phyloP scores from a whole-genome alignment of 2,888 invertebrate genomes.

The Zaprionus obscuricornis region DNA sequence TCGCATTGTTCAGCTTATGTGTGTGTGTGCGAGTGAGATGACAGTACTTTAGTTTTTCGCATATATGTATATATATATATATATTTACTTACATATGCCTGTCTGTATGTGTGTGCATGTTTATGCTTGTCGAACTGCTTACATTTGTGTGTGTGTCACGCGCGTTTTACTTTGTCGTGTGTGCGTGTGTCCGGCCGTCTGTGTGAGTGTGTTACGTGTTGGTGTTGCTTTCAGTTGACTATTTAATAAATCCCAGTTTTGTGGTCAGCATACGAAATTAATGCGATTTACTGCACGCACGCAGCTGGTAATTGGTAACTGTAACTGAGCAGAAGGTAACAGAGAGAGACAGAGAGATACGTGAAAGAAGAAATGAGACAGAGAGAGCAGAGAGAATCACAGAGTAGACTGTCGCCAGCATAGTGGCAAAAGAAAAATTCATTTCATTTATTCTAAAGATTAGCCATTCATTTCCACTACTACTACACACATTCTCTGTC shows the following conservation, averaged over 20 bases:
- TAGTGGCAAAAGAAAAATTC: conserved; percentile 51
- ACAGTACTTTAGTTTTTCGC: conserved; percentile 49
- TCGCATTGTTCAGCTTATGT: conserved; percentile 26
- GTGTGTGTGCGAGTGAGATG: conserved; percentile 8
- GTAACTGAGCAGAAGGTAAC: neutral
- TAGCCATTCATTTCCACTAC: conserved; percentile 66
- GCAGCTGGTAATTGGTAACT: no score
- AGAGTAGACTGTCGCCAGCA: no score
- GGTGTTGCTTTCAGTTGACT: conserved; percentile 67
- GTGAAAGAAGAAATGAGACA: no score
- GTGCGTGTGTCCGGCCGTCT: neutral
- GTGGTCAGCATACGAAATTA: conserved; percentile 80
- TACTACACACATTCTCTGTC: no score
- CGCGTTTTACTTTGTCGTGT: conserved; percentile 47
- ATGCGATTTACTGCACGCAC: conserved; percentile 67
- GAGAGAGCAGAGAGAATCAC: no score
- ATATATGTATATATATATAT: conserved; percentile 19
- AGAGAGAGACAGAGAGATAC: no score
- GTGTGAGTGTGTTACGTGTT: conserved; percentile 29
- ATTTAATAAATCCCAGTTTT: conserved; percentile 80
- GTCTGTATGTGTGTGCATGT: conserved; percentile 22
- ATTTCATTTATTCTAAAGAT: conserved; percentile 77
- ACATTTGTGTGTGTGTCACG: conserved; percentile 67
- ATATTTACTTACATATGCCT: no score
- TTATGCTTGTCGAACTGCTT: conserved; percentile 9